Evolutionary conservation across 2,797 vertebrate genomes (phyloP), one percentile per base, ranked within the genome.

Genomic region (Pyrocephalus nanus): DNA sequence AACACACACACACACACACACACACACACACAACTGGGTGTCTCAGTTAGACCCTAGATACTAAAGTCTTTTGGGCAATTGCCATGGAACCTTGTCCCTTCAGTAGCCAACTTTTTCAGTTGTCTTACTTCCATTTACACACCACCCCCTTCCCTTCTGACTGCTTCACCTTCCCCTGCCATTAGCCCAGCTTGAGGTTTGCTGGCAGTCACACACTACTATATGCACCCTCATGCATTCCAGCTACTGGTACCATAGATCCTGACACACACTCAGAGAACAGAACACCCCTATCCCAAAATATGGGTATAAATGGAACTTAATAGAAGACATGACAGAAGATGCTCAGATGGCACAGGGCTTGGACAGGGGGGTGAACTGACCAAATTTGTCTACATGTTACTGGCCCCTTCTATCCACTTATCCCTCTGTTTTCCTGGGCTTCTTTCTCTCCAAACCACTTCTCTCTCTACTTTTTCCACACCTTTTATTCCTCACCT

Each of bases 301-400:
- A 64, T 64, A 34, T 0, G 47, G 8, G 20, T 40, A 71, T 34
- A 81, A 71, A 38, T 62, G 5, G 18, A 85, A 18, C 64, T 71
- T 34, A 50, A 38, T 14, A 55, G 43, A 71, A 45, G 62, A 29
- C 3, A 2, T 20, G 26, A 64, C 23, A 67, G 66, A 50, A 0
- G 2, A 43, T 43, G 27, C 15, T 86, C 30, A 72, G 48, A 45
- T 55, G n/a, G 15, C 3, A 3, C 26, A 71, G 38, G 12, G 17
- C 30, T 29, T 0, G 0, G 51, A 18, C 9, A 23, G 6, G 25
- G 12, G 30, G 70, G 18, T 12, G 0, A 79, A 22, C 17, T 58
- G 34, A 14, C 38, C 26, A 27, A 11, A 42, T 27, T 23, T 40
- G 5, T 27, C 70, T 71, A 11, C 15, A 1, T 40, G 12, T 43